Conservation (phyloP, 1,140 invertebrate species). For the Rhyacophila brunnea region DNA sequence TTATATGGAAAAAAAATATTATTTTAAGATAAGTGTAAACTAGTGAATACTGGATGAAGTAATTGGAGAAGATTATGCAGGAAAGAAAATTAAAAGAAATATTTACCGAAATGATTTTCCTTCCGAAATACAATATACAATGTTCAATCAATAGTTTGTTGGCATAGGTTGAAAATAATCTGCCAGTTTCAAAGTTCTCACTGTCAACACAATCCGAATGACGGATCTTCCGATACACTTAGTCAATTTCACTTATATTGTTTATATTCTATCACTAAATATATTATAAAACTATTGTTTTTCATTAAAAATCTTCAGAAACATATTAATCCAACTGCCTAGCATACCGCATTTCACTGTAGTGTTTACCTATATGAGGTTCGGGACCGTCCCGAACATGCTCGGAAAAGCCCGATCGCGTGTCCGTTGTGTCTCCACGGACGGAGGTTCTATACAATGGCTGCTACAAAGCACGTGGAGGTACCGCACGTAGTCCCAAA, state of each 20-base stretch:
- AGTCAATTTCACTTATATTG: no score
- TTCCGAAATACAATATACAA: conserved; percentile 14
- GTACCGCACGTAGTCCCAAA: conserved; percentile 16
- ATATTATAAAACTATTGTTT: conserved; percentile 1
- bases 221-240: no score
- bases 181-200: conserved; percentile 15
- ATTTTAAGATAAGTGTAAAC: no score
- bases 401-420: conserved; percentile 15
- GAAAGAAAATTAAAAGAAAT: not conserved
- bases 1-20: no score
- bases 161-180: conserved; percentile 28
- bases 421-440: conserved; percentile 17
- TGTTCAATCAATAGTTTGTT: conserved; percentile 21
- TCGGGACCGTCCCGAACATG: conserved; percentile 4
- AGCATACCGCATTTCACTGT: conserved; percentile 16
- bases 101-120: conserved; percentile 17
- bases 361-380: conserved; percentile 31
- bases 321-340: conserved; percentile 25
- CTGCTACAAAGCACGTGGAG: conserved; percentile 23
- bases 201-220: not conserved
- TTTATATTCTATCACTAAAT: no score
- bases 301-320: conserved; percentile 24
- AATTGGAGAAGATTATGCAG: no score
- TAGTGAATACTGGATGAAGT: no score
- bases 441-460: conserved; percentile 4